These are phyloP conservation scores for Stichodactyla helianthus DNA, from an alignment of 64 coral and sea anemone genomes.

Conservation along the genomic window DNA sequence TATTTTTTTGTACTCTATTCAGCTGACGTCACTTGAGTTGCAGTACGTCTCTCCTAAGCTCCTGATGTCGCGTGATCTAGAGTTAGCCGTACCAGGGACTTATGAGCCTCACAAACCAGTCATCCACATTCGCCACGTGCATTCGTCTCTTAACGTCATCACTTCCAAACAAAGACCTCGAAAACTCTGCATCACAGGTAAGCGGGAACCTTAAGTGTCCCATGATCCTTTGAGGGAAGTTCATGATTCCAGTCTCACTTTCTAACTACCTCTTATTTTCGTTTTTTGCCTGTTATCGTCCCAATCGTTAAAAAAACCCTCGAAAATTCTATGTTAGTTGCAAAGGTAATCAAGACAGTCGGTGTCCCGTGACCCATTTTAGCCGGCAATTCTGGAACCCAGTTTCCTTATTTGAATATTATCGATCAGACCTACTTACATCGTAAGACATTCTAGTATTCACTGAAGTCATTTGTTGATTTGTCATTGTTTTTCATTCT, in stretches of 20 bases:
- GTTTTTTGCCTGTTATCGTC: no score
- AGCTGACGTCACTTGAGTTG: slow-evolving; percentile 93
- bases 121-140: slow-evolving; percentile 87
- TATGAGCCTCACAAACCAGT: slow-evolving; percentile 94
- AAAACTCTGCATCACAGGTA: slow-evolving; percentile 86
- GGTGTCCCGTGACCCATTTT: no score
- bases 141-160: slow-evolving; percentile 93
- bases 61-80: slow-evolving; percentile 91
- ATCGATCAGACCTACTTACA: background rate
- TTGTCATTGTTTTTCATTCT: background rate
- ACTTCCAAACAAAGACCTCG: slow-evolving; percentile 93
- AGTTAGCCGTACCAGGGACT: slow-evolving; percentile 89
- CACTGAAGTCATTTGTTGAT: background rate
- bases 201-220: background rate
- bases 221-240: background rate
- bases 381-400: background rate
- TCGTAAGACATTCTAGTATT: background rate
- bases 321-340: no score
- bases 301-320: no score
- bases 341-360: no score
- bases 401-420: background rate
- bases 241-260: background rate
- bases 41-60: slow-evolving; percentile 97
- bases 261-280: background rate
- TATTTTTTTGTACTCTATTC: background rate